Conservation (phyloP, 2,797 vertebrate genomes). For the Darevskia nairensis region DNA sequence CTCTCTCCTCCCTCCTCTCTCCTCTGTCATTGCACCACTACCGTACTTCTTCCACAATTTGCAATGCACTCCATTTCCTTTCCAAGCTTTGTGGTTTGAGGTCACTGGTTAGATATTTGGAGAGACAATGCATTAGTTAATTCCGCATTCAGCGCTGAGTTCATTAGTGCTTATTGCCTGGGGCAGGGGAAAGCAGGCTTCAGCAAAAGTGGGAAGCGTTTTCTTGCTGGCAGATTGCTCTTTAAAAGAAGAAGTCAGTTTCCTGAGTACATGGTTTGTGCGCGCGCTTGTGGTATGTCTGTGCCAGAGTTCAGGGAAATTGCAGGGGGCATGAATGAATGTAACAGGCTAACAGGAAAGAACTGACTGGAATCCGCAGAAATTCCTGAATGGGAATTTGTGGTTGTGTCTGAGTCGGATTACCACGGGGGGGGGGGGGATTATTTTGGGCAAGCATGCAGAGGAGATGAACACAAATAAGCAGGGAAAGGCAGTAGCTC, state of each 20-base stretch:
- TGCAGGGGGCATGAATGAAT: not conserved
- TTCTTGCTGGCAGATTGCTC: not conserved
- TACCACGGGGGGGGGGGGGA: not conserved
- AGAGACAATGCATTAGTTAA: slow-evolving; percentile 18
- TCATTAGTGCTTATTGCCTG: slow-evolving; percentile 22
- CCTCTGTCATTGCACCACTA: not conserved
- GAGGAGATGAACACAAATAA: not conserved
- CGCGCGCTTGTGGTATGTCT: too few species aligned
- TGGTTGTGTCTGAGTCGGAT: too few species aligned
- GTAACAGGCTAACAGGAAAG: too few species aligned
- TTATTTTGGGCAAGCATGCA: not conserved
- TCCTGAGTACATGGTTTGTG: not conserved
- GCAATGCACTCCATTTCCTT: not conserved
- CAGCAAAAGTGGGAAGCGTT: not conserved
- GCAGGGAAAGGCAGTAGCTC: not conserved
- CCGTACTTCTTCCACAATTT: not conserved
- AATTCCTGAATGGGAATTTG: not conserved
- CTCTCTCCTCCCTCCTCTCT: too few species aligned
- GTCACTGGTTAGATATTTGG: slow-evolving; percentile 12
- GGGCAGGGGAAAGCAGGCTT: not conserved
- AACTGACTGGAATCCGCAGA: too few species aligned
- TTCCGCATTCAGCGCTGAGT: not conserved
- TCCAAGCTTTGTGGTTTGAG: not conserved
- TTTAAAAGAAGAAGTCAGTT: not conserved
- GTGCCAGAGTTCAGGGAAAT: not conserved